These are phyloP conservation scores for Rhingia campestris DNA, from an alignment of 2,888 invertebrate genomes.

Conservation along the genomic window DNA sequence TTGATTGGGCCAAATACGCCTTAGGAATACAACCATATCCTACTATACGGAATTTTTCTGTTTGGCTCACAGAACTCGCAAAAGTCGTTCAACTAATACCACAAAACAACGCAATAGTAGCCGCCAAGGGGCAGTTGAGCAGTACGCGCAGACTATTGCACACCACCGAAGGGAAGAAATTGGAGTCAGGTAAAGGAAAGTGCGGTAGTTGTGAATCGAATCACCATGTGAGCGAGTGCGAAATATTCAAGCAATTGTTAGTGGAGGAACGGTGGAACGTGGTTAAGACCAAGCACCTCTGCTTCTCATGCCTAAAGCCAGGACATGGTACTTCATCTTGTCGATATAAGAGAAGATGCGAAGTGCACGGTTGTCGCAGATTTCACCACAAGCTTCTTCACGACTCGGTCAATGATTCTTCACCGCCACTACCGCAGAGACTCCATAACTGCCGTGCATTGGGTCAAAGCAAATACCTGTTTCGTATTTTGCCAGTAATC, in stretches of 20 bases:
- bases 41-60: background rate
- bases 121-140: background rate
- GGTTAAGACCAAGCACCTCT: slow-evolving; percentile 6
- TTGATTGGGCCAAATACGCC: slow-evolving; percentile 18
- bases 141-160: background rate
- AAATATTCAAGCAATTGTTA: background rate
- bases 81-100: slow-evolving; percentile 3
- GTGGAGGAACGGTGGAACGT: slow-evolving; percentile 2
- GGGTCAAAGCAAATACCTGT: slow-evolving; percentile 9
- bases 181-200: background rate
- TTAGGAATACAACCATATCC: slow-evolving; percentile 4
- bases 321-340: slow-evolving; percentile 13
- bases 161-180: background rate
- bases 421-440: no score
- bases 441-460: background rate
- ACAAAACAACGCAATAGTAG: background rate
- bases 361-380: slow-evolving; percentile 18
- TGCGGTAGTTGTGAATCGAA: background rate
- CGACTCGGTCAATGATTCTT: background rate
- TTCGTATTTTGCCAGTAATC: slow-evolving; percentile 10
- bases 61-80: slow-evolving; percentile 1
- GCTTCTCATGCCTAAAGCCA: slow-evolving; percentile 16
- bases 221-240: background rate
- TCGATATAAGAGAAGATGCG: background rate
- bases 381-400: slow-evolving; percentile 25